Conservation (phyloP, 2,797 vertebrate genomes). For the Thripadectes ignobilis region DNA sequence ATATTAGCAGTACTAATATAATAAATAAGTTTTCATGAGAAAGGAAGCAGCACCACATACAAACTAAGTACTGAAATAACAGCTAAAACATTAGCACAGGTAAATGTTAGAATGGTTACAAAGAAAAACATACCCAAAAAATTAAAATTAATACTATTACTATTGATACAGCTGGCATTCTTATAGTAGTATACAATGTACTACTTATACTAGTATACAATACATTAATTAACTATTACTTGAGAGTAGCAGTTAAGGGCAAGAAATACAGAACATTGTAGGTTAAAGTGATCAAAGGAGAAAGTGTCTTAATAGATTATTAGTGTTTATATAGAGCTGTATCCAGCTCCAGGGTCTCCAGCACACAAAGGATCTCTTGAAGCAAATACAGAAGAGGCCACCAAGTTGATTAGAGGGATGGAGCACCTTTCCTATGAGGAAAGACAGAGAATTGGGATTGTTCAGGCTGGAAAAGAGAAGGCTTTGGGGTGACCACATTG, state of each 20-base stretch:
- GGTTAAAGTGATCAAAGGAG: background rate
- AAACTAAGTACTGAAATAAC: background rate
- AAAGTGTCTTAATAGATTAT: background rate
- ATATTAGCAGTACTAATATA: background rate
- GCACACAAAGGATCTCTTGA: background rate
- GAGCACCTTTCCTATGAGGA: background rate
- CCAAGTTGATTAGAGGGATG: background rate
- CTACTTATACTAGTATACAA: background rate
- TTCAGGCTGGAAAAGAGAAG: background rate
- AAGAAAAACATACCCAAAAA: background rate
- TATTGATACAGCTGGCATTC: background rate
- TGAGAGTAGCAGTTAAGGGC: background rate
- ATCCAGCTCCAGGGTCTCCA: background rate
- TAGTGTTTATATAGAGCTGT: background rate
- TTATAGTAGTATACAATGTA: background rate
- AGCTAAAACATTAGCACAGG: background rate
- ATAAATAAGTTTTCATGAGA: background rate
- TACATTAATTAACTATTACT: background rate
- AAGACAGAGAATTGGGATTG: background rate
- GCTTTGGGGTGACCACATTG: fast-evolving
- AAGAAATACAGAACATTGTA: background rate
- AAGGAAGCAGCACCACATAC: background rate
- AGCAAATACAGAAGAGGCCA: background rate
- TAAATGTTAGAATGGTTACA: background rate
- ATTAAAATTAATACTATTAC: background rate